Base-by-base conservation (phyloP, 2,888 invertebrate species). In the Pseudolycoriella hygida region DNA sequence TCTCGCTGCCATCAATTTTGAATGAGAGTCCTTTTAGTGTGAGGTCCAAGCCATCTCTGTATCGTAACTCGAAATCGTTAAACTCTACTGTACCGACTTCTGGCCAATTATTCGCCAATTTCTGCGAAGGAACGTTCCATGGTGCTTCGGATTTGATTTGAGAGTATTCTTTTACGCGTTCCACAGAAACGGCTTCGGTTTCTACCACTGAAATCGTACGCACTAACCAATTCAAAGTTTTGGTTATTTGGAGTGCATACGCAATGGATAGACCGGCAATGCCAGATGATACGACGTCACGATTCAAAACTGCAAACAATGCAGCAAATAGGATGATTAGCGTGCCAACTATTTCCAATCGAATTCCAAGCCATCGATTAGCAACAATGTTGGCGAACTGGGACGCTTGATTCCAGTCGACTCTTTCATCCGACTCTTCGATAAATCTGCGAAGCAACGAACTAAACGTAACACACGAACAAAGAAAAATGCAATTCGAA, bases 191-290 rank as follows among this genome's bases (percentile, higher is more conserved):
- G 54, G 96, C 92, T 63, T 96, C 96, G 0, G 94, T 92, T 69
- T 97, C 97, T 39, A 97, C 83, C 59, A 96, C 94, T 2, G 90
- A 88, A 1, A 89, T 86, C 88, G 93, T 92, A 51, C 94, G 73
- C 18, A 97, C 93, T 54, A 97, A 69, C 89, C 93, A 93, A 67
- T 94, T 97, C 38, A 97, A 68, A 0, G 89, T 90, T 73, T 90
- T 89, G 0, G 96, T 96, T 57, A 85, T 84, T 75, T 86, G 86
- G 46, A 88, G 65, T 3, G 88, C 80, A 59, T 87, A 88, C 55
- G 86, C 88, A 57, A 96, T 76, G 1, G 92, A 90, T 47, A 96
- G 71, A 25, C 94, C 96, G 12, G 86, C 86, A 42, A 82, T 63
- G 32, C 93, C 93, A 2, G 93, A 83, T n/a, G n/a, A n/a, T n/a